phyloP scores from a whole-genome alignment of 2,797 vertebrate species.

The Lepilemur septentrionalis region DNA sequence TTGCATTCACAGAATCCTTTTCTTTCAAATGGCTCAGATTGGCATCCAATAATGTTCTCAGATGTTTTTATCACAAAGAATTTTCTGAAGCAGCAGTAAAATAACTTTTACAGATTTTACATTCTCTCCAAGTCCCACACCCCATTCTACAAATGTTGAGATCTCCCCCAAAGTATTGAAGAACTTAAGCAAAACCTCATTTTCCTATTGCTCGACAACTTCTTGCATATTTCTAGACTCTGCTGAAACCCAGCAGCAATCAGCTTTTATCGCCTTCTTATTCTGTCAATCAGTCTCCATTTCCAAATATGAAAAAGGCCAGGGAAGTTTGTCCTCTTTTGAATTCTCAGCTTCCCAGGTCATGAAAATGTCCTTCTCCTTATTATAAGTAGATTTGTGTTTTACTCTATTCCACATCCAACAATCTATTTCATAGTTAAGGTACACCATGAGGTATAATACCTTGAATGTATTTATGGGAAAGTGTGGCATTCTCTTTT shows the following conservation, averaged over 20 bases:
- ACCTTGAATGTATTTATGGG: slow-evolving; percentile 48
- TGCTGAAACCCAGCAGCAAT: slow-evolving; percentile 12
- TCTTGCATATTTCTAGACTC: not conserved
- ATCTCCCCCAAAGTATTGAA: not conserved
- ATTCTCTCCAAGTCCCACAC: not conserved
- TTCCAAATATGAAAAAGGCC: slow-evolving; percentile 41
- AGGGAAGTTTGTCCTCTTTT: slow-evolving; percentile 35
- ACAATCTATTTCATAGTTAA: slow-evolving; percentile 47
- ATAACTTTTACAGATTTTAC: not conserved
- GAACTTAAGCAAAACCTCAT: not conserved
- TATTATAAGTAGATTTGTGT: slow-evolving; percentile 57
- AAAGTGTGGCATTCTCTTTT: slow-evolving; percentile 31
- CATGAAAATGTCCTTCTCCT: slow-evolving; percentile 51
- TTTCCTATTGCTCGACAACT: not conserved
- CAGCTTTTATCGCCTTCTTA: not conserved
- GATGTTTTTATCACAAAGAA: not conserved
- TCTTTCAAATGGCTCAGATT: not conserved
- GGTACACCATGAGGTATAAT: slow-evolving; percentile 55
- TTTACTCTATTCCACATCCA: not conserved
- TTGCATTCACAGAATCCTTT: not conserved
- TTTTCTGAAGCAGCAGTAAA: not conserved
- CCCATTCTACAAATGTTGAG: not conserved
- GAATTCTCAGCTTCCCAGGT: slow-evolving; percentile 41
- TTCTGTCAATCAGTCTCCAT: not conserved
- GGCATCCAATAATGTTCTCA: not conserved